Conservation (phyloP, 2,797 vertebrate species). For the Coregonus ussuriensis region DNA sequence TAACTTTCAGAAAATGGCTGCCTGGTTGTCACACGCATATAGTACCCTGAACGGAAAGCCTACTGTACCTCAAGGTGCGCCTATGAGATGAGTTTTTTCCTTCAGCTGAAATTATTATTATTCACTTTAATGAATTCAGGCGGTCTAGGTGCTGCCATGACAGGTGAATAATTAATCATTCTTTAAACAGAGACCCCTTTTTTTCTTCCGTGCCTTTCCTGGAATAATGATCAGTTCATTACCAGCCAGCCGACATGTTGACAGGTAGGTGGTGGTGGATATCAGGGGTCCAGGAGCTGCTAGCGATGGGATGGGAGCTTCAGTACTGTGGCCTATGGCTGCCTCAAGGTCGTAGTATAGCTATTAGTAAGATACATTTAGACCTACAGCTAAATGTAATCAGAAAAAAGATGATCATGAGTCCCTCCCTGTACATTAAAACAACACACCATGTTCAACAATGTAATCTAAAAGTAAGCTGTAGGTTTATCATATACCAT, state of each 20-base stretch:
- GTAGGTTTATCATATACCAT: background rate
- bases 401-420: slow-evolving; percentile 21
- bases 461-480: background rate
- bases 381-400: slow-evolving; percentile 31
- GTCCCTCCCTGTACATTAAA: background rate
- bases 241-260: slow-evolving; percentile 43
- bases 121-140: slow-evolving; percentile 43
- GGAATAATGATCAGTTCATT: slow-evolving; percentile 54
- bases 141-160: slow-evolving; percentile 16
- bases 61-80: background rate
- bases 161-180: slow-evolving; percentile 38
- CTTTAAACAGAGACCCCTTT: slow-evolving; percentile 34
- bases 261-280: slow-evolving; percentile 46
- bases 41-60: background rate
- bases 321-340: background rate
- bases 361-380: slow-evolving; percentile 2
- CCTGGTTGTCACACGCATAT: background rate
- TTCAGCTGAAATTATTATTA: slow-evolving; percentile 27
- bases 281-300: slow-evolving; percentile 27
- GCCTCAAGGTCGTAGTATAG: background rate
- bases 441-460: background rate
- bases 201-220: slow-evolving; percentile 16
- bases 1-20: background rate
- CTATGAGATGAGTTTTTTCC: background rate
- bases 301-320: slow-evolving; percentile 2